phyloP scores from a whole-genome alignment of 1,140 invertebrate genomes.

The Geopemphigus sp. region DNA sequence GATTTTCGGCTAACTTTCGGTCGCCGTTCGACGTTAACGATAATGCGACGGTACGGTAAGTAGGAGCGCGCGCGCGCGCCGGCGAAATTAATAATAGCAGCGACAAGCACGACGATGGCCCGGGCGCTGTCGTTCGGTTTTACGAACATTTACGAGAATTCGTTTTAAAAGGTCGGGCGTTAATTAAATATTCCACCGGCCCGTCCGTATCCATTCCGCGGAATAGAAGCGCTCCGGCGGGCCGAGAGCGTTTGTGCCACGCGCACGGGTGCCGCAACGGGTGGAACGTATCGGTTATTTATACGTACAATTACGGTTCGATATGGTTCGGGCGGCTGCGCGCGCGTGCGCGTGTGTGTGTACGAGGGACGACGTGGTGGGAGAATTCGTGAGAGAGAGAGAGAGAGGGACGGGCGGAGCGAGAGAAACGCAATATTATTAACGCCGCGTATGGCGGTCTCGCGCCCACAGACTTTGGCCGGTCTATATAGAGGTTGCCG shows the following conservation, averaged over 20 bases:
- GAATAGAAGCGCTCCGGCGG: too few relatives aligned
- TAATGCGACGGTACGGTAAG: too few relatives aligned
- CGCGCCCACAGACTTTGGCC: too few relatives aligned
- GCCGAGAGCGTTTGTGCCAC: background rate
- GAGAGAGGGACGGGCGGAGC: background rate
- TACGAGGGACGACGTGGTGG: background rate
- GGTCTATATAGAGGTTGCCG: background rate
- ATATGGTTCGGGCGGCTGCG: too few relatives aligned
- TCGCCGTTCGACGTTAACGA: too few relatives aligned
- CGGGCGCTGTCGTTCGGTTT: background rate
- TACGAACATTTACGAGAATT: constrained; percentile 38
- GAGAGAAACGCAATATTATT: constrained; percentile 18
- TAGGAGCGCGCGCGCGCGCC: too few relatives aligned
- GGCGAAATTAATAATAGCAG: constrained; percentile 5
- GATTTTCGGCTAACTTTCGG: too few relatives aligned
- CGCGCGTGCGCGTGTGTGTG: too few relatives aligned
- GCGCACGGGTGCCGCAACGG: background rate
- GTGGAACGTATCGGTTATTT: constrained; percentile 22
- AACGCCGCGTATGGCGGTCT: background rate
- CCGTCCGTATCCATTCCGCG: constrained; percentile 2
- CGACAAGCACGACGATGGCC: too few relatives aligned
- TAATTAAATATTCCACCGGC: constrained; percentile 45
- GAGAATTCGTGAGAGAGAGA: background rate
- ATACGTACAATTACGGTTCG: too few relatives aligned
- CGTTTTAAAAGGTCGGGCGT: constrained; percentile 37